A percentile compares a stretch with the other conserved stretches of the same genome.
phyloP scores from a whole-genome alignment of 2,888 invertebrate genomes.

The Drosophila sordidapex region DNA sequence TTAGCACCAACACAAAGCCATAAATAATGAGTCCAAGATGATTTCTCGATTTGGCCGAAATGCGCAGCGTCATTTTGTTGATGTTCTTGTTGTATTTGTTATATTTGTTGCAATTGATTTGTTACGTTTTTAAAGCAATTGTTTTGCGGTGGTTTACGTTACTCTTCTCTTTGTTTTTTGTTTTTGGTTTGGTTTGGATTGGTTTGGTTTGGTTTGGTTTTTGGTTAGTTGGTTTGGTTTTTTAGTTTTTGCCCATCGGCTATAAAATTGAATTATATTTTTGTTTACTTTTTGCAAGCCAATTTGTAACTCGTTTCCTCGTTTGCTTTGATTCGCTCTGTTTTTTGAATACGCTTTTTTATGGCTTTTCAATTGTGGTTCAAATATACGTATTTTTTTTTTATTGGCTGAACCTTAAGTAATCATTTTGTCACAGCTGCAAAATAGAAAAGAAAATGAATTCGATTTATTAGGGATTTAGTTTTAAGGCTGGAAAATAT shows the following conservation, averaged over 20 bases:
- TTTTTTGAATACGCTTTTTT: slow-evolving; percentile 23
- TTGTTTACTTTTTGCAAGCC: slow-evolving; percentile 44
- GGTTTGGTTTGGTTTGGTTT: slow-evolving; percentile 22
- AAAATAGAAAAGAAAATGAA: slow-evolving; percentile 26
- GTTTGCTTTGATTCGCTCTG: slow-evolving; percentile 8
- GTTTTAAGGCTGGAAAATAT: background rate
- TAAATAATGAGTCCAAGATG: slow-evolving; percentile 84
- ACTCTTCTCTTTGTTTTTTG: slow-evolving; percentile 34
- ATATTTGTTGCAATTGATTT: slow-evolving; percentile 31
- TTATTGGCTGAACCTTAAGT: slow-evolving; percentile 34
- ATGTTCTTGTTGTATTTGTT: slow-evolving; percentile 13
- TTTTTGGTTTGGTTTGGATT: slow-evolving; percentile 26
- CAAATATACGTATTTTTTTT: slow-evolving; percentile 1
- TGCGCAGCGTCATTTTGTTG: slow-evolving; percentile 83
- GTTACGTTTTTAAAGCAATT: slow-evolving; percentile 58
- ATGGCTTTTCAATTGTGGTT: slow-evolving; percentile 20
- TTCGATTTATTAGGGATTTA: background rate
- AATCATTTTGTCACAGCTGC: slow-evolving; percentile 59
- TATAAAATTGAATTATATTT: slow-evolving; percentile 57
- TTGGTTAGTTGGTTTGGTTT: slow-evolving; percentile 21
- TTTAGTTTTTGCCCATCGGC: slow-evolving; percentile 33
- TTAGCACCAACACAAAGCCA: slow-evolving; percentile 82
- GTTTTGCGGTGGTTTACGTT: slow-evolving; percentile 73
- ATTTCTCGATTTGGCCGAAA: slow-evolving; percentile 84
- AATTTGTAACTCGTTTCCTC: slow-evolving; percentile 41